Evolutionary conservation across 2,113 vertebrate genomes (phyloP).

Genomic region (Esox niger): DNA sequence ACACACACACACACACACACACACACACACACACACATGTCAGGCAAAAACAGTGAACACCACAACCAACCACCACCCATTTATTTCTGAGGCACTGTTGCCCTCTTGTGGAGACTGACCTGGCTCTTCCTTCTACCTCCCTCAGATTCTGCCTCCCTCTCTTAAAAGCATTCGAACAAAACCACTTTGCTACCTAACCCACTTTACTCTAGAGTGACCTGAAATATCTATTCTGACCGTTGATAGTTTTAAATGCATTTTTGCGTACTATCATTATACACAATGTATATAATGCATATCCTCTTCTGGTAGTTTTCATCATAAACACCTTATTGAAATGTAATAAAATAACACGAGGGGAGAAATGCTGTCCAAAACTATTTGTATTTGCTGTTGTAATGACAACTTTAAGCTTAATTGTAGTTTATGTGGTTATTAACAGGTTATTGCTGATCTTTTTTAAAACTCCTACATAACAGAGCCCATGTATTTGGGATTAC

Average conservation of each 20-base stretch:
- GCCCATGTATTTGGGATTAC: background rate
- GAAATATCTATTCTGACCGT: no score
- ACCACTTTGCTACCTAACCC: no score
- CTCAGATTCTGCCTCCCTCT: background rate
- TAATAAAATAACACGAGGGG: no score
- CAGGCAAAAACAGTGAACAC: background rate
- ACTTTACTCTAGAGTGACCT: no score
- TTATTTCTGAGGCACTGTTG: slow-evolving; percentile 56
- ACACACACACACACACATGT: background rate
- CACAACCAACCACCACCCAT: background rate
- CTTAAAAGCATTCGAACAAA: background rate
- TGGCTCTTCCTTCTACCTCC: background rate
- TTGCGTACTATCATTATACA: background rate
- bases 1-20: background rate
- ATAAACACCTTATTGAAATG: no score
- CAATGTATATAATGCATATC: background rate
- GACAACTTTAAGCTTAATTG: no score
- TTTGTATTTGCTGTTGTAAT: no score
- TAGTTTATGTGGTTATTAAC: no score
- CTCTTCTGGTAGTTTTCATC: no score
- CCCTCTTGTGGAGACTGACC: slow-evolving; percentile 67
- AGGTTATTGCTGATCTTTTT: background rate
- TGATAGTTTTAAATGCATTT: no score
- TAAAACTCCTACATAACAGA: background rate
- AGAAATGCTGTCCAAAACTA: no score